phyloP scores from a whole-genome alignment of 2,888 invertebrate species.

The Catocala fraxini region DNA sequence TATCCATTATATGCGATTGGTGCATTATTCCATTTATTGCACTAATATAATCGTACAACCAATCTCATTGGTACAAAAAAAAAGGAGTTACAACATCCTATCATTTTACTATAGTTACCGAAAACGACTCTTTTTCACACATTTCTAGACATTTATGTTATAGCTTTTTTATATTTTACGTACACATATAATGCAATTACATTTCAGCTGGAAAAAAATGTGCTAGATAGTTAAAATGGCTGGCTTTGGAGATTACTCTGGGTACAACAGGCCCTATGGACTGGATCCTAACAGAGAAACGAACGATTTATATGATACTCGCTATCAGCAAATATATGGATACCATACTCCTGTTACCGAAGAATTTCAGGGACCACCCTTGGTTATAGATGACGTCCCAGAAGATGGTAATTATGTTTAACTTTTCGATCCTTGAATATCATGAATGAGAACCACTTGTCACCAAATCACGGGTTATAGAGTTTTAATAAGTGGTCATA shows the following conservation, averaged over 20 bases:
- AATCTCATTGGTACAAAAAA: conserved; percentile 4
- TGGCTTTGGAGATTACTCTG: conserved; percentile 80
- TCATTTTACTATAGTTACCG: too few relatives aligned
- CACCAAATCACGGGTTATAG: neutral
- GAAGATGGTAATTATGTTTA: conserved; percentile 73
- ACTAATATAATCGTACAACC: neutral
- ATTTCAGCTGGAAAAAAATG: conserved; percentile 27
- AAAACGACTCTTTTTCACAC: too few relatives aligned
- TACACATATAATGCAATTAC: too few relatives aligned
- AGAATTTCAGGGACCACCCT: conserved; percentile 83
- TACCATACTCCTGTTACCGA: conserved; percentile 82
- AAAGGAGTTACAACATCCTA: neutral
- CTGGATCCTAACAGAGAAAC: conserved; percentile 80
- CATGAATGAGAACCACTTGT: too few relatives aligned
- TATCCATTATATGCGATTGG: neutral
- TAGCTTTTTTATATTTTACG: too few relatives aligned
- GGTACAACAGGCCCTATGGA: conserved; percentile 80
- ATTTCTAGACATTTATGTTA: too few relatives aligned
- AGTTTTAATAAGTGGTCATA: neutral
- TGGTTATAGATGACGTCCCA: conserved; percentile 79
- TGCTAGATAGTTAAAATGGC: conserved; percentile 67
- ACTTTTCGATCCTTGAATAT: neutral
- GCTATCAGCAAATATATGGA: conserved; percentile 84
- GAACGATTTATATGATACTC: conserved; percentile 81
- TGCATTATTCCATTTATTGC: neutral